A percentile compares a stretch with the other conserved stretches of the same genome.
Conservation (phyloP, 1,140 invertebrate species). For the Galleria mellonella region DNA sequence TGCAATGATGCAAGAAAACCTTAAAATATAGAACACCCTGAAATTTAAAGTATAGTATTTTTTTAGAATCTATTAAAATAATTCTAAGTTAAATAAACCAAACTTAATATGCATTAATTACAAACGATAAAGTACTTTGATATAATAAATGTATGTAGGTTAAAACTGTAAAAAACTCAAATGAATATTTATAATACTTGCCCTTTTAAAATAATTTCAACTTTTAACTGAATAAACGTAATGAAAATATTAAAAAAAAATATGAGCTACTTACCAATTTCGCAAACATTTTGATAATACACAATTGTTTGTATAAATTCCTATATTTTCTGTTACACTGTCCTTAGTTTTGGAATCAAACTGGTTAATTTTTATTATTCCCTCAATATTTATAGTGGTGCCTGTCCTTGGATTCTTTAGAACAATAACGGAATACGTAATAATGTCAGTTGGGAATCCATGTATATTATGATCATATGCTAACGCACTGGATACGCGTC, state of each 20-base stretch:
- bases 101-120: no score
- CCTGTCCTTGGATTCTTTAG: conserved; percentile 43
- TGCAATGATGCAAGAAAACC: no score
- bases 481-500: conserved; percentile 40
- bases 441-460: conserved; percentile 45
- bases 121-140: no score
- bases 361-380: conserved; percentile 47
- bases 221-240: not conserved
- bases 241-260: not conserved
- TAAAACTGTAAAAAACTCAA: no score
- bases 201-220: no score
- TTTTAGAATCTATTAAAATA: no score
- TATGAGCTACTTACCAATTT: conserved; percentile 47
- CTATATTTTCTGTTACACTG: conserved; percentile 7
- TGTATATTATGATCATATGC: conserved; percentile 49
- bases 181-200: no score
- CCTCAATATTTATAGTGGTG: conserved; percentile 48
- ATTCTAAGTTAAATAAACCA: no score
- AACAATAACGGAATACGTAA: conserved; percentile 52
- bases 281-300: conserved; percentile 39
- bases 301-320: conserved; percentile 2
- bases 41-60: no score
- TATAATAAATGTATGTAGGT: no score
- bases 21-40: no score
- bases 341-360: conserved; percentile 11